These are phyloP conservation scores for Benthosema pterotum DNA, from an alignment of 2,797 vertebrate genomes.

Conservation along the genomic window DNA sequence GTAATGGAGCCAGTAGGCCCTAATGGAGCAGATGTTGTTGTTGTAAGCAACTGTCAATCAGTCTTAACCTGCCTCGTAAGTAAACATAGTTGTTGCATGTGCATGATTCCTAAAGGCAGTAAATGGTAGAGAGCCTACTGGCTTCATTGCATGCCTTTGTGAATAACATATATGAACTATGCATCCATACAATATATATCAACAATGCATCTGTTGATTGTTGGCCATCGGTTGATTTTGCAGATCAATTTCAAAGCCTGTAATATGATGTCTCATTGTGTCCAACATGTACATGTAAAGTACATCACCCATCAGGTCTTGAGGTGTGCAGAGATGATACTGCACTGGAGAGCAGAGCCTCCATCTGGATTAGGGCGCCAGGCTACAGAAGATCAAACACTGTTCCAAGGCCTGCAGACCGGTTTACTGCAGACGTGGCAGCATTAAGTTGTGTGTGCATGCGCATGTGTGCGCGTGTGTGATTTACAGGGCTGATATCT, in stretches of 20 bases:
- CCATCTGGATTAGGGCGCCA: conserved; percentile 28
- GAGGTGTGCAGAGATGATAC: conserved; percentile 11
- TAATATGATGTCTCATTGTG: background rate
- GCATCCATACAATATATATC: too few species aligned
- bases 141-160: too few species aligned
- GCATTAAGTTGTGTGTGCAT: conserved; percentile 41
- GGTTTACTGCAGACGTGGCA: conserved; percentile 40
- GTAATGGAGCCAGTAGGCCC: too few species aligned
- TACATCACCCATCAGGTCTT: background rate
- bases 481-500: conserved; percentile 65
- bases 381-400: conserved; percentile 27
- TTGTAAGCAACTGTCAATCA: too few species aligned
- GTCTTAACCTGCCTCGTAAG: too few species aligned
- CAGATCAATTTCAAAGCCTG: background rate
- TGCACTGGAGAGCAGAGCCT: conserved; percentile 5
- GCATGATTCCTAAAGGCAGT: too few species aligned
- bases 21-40: too few species aligned
- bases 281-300: background rate
- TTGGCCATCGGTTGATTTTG: background rate
- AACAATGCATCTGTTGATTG: background rate
- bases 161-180: too few species aligned
- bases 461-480: conserved; percentile 36
- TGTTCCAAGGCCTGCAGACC: conserved; percentile 40
- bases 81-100: too few species aligned
- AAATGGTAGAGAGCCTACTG: too few species aligned